Percentiles rank a stretch among this genome's conserved stretches.
Conservation (phyloP, 2,113 vertebrate genomes). For the Prietella phreatophila region DNA sequence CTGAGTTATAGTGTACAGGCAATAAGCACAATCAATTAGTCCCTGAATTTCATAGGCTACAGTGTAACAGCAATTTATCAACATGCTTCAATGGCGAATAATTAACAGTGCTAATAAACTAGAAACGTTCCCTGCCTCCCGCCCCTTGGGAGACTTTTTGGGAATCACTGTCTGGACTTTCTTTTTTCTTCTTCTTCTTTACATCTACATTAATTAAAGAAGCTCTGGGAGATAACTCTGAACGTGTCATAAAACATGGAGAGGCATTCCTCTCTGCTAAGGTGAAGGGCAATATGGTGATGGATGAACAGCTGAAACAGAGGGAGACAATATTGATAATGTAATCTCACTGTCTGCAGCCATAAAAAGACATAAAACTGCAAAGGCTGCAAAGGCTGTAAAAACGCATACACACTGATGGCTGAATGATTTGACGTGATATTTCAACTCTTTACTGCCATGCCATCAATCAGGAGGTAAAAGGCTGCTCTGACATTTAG, state of each 20-base stretch:
- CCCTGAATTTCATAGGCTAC: conserved; percentile 62
- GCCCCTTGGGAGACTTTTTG: conserved; percentile 53
- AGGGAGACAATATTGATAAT: conserved; percentile 51
- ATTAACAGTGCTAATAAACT: conserved; percentile 72
- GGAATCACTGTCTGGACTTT: conserved; percentile 55
- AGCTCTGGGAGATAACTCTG: conserved; percentile 46
- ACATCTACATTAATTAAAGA: conserved; percentile 69
- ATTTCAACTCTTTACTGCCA: conserved; percentile 56
- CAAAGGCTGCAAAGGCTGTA: conserved; percentile 19
- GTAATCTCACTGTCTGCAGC: conserved; percentile 43
- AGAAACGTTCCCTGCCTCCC: conserved; percentile 45
- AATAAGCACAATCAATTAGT: conserved; percentile 63
- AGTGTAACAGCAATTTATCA: conserved; percentile 65
- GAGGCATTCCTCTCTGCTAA: conserved; percentile 30
- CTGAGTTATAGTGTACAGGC: conserved; percentile 63
- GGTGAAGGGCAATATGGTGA: conserved; percentile 61
- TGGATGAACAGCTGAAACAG: conserved; percentile 61
- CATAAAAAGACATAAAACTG: conserved; percentile 50
- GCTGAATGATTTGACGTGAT: conserved; percentile 59
- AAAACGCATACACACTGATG: conserved; percentile 39
- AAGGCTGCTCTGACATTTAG: conserved; percentile 61
- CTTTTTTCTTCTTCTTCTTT: background rate
- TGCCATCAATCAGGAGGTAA: conserved; percentile 61
- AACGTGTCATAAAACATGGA: conserved; percentile 58
- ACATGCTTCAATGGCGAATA: conserved; percentile 69